Conservation (phyloP, 1,140 invertebrate genomes). For the Aporrectodea caliginosa region DNA sequence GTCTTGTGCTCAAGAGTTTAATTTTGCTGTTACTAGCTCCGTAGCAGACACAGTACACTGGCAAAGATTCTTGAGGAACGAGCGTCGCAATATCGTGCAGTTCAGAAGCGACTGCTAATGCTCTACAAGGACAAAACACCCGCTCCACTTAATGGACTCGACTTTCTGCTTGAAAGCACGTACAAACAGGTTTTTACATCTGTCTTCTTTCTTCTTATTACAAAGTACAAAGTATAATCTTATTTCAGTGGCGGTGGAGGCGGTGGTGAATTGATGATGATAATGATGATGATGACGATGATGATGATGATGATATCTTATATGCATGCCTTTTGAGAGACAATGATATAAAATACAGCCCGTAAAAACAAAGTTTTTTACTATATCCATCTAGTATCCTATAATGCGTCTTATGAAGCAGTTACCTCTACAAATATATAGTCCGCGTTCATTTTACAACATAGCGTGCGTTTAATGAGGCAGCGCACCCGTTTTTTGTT, state of each 20-base stretch:
- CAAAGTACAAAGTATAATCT: not conserved
- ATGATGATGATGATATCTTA: not conserved
- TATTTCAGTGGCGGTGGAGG: not conserved
- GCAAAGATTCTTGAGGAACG: slow-evolving; percentile 63
- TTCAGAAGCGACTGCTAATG: slow-evolving; percentile 69
- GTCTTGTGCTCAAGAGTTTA: too few species aligned
- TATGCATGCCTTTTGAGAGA: too few species aligned
- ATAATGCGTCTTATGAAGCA: too few species aligned
- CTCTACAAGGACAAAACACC: slow-evolving; percentile 75
- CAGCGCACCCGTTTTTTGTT: too few species aligned
- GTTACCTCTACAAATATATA: too few species aligned
- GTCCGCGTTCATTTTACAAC: too few species aligned
- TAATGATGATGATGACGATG: not conserved
- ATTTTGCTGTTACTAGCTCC: not conserved
- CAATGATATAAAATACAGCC: too few species aligned
- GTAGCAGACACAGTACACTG: slow-evolving; percentile 29
- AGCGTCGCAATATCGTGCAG: slow-evolving; percentile 66
- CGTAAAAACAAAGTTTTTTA: too few species aligned
- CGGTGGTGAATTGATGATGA: not conserved
- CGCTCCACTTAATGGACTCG: slow-evolving; percentile 66
- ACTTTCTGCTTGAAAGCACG: slow-evolving; percentile 69
- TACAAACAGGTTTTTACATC: slow-evolving; percentile 60
- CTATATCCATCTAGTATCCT: too few species aligned
- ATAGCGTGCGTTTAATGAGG: too few species aligned
- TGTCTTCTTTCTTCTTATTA: not conserved